Conservation (phyloP, 1,140 invertebrate genomes). For the Aplysia californica region DNA sequence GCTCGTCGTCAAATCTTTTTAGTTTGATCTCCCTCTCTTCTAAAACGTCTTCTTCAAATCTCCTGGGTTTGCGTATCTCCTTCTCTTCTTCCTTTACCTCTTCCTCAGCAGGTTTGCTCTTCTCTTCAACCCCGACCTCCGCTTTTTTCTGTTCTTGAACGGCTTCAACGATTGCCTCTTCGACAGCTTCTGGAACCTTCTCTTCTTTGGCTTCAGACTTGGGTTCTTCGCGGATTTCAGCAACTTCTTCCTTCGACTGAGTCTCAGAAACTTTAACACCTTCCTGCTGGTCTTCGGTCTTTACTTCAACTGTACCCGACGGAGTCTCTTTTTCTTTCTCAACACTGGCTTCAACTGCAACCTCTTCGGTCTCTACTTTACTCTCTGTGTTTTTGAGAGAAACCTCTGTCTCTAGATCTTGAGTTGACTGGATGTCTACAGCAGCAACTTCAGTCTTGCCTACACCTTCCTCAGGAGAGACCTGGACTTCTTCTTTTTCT, state of each 20-base stretch:
- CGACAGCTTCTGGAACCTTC: background rate
- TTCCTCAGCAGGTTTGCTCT: background rate
- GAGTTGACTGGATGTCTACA: no score
- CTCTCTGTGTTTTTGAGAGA: background rate
- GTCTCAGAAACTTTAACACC: no score
- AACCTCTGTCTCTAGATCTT: no score
- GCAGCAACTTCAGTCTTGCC: no score
- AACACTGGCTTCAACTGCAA: background rate
- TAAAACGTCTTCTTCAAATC: background rate
- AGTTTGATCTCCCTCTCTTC: background rate
- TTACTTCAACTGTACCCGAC: no score
- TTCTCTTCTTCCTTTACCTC: background rate
- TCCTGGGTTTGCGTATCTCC: no score
- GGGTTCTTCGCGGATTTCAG: background rate
- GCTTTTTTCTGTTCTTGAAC: background rate
- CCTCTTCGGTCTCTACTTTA: background rate
- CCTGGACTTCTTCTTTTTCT: constrained; percentile 10
- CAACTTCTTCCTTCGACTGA: no score
- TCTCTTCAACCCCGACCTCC: background rate
- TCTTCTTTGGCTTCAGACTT: constrained; percentile 1
- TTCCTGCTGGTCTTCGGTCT: no score
- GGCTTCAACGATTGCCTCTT: background rate
- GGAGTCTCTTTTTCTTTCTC: background rate
- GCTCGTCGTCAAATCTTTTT: background rate
- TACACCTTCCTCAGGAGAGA: no score